Evolutionary conservation across 2,113 vertebrate genomes (phyloP), one percentile per base, ranked within the genome.

Genomic region (Reinhardtius hippoglossoides): DNA sequence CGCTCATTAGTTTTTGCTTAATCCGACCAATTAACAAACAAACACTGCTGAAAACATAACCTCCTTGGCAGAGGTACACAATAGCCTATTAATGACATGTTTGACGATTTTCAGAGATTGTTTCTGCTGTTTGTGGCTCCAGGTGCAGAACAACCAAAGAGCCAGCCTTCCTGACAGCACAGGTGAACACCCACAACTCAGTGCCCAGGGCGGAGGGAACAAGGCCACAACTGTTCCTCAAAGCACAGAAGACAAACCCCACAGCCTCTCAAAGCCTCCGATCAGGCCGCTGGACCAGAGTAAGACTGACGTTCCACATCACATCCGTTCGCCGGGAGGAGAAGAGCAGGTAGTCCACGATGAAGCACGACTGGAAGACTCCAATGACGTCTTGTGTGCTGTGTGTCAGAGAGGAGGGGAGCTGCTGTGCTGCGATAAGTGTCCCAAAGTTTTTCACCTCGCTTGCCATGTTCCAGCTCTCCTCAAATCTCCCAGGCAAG

Each of bases 391-490:
- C 85, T 94, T 94, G 87, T 98, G 97, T 55, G 96, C 96, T 1
- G 97, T 97, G 56, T 98, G 97, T 85, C 95, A 95, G 78, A 96
- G 96, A 0, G 97, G 96, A 16, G 97, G 97, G 54, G 96, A 98
- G 56, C 84, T 98, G 82, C 78, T 97, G 50, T 95, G 95, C 80
- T 98, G 97, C 84, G 94, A 97, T 78, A 95, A 91, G 78, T 98
- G 97, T 84, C 95, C 95, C 62, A 98, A 96, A 92, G 96, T 96
- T 61, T 99, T 95, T 89, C 97, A 98, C 84, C 96, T 97, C 27
- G 93, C 90, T 75, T 99, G 97, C 90, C 97, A 98, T 0, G 92
- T 99, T 80, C 97, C 97, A 56, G 91, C 93, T 35, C 92, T 98
- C 67, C 94, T 95, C 71, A 95, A 95, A 82, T 96, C 96, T 78